phyloP scores from a whole-genome alignment of 2,113 vertebrate species.

The Melanerpes formicivorus region DNA sequence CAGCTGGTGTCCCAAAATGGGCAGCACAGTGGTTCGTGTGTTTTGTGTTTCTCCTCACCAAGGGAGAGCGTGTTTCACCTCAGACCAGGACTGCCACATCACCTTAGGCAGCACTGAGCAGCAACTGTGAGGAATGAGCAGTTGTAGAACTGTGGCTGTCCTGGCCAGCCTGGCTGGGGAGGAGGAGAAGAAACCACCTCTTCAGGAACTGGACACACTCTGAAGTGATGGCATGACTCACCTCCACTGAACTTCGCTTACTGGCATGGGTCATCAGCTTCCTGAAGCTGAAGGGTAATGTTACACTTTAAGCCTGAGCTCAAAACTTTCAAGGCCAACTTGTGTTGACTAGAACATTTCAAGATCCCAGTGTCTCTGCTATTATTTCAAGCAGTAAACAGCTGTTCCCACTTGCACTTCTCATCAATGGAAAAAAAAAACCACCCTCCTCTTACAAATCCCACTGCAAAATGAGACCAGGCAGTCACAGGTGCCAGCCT shows the following conservation, averaged over 20 bases:
- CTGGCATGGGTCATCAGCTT: conserved; percentile 24
- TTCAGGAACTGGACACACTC: neutral
- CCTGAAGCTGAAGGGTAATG: conserved; percentile 29
- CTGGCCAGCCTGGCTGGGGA: neutral
- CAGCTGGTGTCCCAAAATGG: accelerated
- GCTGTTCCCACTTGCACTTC: conserved; percentile 61
- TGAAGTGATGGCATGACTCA: neutral
- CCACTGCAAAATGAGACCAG: conserved; percentile 31
- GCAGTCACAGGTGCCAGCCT: neutral
- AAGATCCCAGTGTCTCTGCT: conserved; percentile 25
- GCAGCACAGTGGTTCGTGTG: accelerated
- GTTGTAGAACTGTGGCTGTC: neutral
- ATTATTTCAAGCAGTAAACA: conserved; percentile 60
- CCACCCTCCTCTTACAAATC: neutral
- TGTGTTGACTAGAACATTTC: conserved; percentile 51
- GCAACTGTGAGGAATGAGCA: neutral
- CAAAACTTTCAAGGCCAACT: conserved; percentile 28
- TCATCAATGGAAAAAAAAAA: neutral
- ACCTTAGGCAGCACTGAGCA: neutral
- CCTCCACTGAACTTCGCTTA: neutral
- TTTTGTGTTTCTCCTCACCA: neutral
- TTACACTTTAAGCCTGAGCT: conserved; percentile 35
- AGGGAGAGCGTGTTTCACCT: neutral
- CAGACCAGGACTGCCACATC: accelerated
- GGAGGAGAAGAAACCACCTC: neutral